phyloP scores from a whole-genome alignment of 2,888 invertebrate species.

The Oscheius sp. region DNA sequence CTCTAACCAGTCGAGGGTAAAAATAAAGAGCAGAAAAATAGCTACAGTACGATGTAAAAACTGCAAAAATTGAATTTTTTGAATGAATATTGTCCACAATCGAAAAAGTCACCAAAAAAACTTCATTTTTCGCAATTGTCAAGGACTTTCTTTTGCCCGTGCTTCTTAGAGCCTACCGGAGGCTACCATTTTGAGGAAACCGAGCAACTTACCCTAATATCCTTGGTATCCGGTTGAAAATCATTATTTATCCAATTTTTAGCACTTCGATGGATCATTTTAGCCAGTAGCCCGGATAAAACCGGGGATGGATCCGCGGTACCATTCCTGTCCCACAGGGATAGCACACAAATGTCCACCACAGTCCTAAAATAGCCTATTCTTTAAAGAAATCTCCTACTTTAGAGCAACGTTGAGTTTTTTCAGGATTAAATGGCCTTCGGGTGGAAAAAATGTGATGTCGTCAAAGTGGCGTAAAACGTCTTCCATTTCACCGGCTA shows the following conservation, averaged over 20 bases:
- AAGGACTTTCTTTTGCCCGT: too few relatives aligned
- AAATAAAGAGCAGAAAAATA: too few relatives aligned
- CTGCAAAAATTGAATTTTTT: too few relatives aligned
- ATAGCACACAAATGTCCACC: conserved; percentile 48
- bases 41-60: too few relatives aligned
- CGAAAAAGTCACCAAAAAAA: too few relatives aligned
- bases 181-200: too few relatives aligned
- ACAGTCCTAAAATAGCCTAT: conserved; percentile 32
- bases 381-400: neutral
- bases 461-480: conserved; percentile 23
- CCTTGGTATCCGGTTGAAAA: conserved; percentile 22
- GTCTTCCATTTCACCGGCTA: conserved; percentile 31
- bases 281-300: conserved; percentile 38
- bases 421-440: conserved; percentile 40
- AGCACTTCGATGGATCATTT: conserved; percentile 41
- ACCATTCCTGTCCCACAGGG: conserved; percentile 48
- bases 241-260: conserved; percentile 31
- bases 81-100: too few relatives aligned
- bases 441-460: conserved; percentile 31
- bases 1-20: too few relatives aligned
- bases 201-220: neutral
- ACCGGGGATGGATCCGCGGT: conserved; percentile 29
- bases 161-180: too few relatives aligned
- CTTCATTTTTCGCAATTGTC: too few relatives aligned
- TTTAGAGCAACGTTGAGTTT: conserved; percentile 46